These are phyloP conservation scores for Pachymerium ferrugineum DNA, from an alignment of 2,888 invertebrate genomes.

Conservation along the genomic window DNA sequence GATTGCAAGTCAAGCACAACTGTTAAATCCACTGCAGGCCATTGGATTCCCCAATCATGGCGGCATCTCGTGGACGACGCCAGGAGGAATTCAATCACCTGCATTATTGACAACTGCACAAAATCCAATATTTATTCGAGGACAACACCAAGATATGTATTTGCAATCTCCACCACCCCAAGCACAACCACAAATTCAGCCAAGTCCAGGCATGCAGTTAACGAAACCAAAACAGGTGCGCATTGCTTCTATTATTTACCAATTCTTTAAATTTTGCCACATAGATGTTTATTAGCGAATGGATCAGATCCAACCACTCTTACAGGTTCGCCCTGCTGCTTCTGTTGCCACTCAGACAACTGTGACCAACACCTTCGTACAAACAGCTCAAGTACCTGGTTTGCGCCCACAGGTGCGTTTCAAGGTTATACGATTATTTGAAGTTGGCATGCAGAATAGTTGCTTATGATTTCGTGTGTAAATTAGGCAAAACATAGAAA, in stretches of 20 bases:
- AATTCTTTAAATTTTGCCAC: not conserved
- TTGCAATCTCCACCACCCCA: conserved; percentile 72
- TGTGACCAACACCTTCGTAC: conserved; percentile 30
- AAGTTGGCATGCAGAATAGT: not conserved
- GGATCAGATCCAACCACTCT: conserved; percentile 18
- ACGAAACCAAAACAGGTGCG: conserved; percentile 35
- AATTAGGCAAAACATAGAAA: conserved; percentile 36
- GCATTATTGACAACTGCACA: conserved; percentile 60
- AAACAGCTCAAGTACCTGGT: conserved; percentile 28
- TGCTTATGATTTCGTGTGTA: not conserved
- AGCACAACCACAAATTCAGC: conserved; percentile 42
- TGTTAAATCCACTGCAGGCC: conserved; percentile 65
- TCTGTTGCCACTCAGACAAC: conserved; percentile 32
- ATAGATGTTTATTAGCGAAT: conserved; percentile 17
- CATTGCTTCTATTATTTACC: not conserved
- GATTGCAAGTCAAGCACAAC: conserved; percentile 60
- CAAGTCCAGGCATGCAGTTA: conserved; percentile 36
- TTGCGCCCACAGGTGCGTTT: conserved; percentile 30
- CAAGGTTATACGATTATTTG: not conserved
- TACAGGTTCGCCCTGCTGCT: conserved; percentile 30
- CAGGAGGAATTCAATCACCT: conserved; percentile 55
- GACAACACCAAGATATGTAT: conserved; percentile 71
- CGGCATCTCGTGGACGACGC: conserved; percentile 60
- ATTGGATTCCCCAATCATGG: conserved; percentile 28
- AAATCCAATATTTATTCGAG: conserved; percentile 75